Evolutionary conservation across 2,888 invertebrate species (phyloP).

Genomic region (Tigriopus californicus): DNA sequence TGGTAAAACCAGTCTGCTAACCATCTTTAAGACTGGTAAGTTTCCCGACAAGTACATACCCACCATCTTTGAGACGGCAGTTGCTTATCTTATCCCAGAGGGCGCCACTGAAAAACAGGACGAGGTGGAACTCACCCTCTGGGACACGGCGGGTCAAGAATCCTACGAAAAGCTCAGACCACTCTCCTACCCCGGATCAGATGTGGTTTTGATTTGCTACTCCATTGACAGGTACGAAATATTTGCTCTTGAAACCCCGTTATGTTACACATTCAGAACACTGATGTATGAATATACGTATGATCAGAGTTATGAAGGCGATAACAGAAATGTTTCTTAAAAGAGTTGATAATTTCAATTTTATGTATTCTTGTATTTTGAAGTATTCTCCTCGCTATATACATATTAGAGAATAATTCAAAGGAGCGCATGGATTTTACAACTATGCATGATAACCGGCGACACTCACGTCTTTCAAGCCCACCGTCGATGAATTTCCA

Average conservation of each 20-base stretch:
- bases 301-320: no score
- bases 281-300: no score
- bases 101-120: neutral
- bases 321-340: no score
- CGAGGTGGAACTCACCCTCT: conserved; percentile 1
- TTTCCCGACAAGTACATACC: conserved; percentile 10
- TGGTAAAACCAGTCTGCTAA: conserved; percentile 10
- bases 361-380: no score
- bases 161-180: conserved; percentile 3
- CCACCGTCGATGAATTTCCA: no score
- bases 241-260: neutral
- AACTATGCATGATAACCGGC: no score
- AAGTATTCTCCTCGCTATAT: no score
- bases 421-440: no score
- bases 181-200: neutral
- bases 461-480: no score
- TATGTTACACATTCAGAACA: neutral
- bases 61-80: conserved; percentile 8
- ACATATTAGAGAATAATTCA: no score
- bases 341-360: no score
- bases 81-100: neutral
- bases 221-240: conserved; percentile 5
- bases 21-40: neutral
- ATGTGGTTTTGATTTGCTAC: conserved; percentile 9
- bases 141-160: conserved; percentile 13